Evolutionary conservation across 2,888 invertebrate genomes (phyloP), one percentile per base, ranked within the genome.

Genomic region (Drosophila niveifrons): DNA sequence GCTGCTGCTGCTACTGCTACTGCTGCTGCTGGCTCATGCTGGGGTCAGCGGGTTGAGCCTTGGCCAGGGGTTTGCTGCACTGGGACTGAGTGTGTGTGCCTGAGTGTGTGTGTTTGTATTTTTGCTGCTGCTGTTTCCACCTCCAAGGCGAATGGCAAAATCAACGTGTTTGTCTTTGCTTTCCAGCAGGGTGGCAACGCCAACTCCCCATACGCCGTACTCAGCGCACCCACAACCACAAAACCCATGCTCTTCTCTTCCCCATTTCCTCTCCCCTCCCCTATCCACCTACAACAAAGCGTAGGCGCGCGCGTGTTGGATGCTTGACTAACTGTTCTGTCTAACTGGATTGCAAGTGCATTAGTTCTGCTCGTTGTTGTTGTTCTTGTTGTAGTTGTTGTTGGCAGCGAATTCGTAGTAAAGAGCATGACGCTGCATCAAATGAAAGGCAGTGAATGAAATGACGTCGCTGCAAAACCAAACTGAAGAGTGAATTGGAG

Each of bases 121-220:
- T 62, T 43, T 39, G 53, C 61, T 39, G 23, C 58, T 59, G 57
- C 67, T 39, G 41, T 61, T 57, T 57, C 71, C 72, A 70, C 67
- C 86, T 81, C 65, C 72, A 80, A 74, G 68, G 74, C 78, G 62
- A 81, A 66, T 65, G 47, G 71, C 71, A 82, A 82, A 88, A 66
- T 67, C 82, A 87, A 72, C 81, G 89, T 83, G 87, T 83, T 83
- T 83, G 83, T 62, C 88, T 89, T 83, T 83, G 78, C 84, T 68
- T 89, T 83, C 83, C 83, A 89, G 75, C 8, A 15, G 15, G 66
- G 58, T 57, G 58, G 66, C 41, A 51, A n/a, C 29, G 11, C 29
- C 4, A 34, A 28, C 15, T 8, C 13, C 43, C 36, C 2, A n/a
- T 9, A 23, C 23, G 51, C 13, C 23, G n/a, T 15, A 8, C 15